phyloP scores from a whole-genome alignment of 2,797 vertebrate genomes.

The Zonotrichia albicollis region DNA sequence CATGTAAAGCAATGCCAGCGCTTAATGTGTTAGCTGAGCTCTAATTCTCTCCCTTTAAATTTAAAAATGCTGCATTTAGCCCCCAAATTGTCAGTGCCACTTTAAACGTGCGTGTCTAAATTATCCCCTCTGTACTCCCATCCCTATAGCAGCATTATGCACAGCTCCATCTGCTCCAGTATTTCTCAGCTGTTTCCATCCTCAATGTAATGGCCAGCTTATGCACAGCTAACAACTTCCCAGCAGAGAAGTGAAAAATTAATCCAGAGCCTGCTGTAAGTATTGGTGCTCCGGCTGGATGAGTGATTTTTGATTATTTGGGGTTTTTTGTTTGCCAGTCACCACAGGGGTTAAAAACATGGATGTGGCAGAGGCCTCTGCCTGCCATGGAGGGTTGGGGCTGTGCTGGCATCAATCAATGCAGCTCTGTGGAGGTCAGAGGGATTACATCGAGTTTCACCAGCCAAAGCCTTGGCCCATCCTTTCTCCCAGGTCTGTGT shows the following conservation, averaged over 20 bases:
- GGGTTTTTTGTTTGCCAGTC: not conserved
- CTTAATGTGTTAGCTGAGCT: not conserved
- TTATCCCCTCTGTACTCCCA: slow-evolving; percentile 14
- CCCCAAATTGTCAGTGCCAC: not conserved
- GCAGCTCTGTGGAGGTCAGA: slow-evolving; percentile 11
- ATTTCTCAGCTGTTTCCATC: slow-evolving; percentile 56
- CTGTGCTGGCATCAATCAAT: not conserved
- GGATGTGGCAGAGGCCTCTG: not conserved
- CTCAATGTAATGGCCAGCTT: not conserved
- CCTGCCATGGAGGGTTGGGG: slow-evolving; percentile 4
- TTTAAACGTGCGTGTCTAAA: not conserved
- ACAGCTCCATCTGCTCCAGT: slow-evolving; percentile 56
- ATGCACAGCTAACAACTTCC: slow-evolving; percentile 7
- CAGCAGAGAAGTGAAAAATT: slow-evolving; percentile 5
- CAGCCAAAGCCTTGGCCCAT: not conserved
- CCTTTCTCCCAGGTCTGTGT: not conserved
- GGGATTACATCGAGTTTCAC: not conserved
- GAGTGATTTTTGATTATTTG: not conserved
- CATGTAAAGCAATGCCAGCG: not conserved
- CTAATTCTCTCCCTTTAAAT: not conserved
- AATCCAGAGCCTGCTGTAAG: slow-evolving; percentile 16
- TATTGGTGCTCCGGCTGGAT: not conserved
- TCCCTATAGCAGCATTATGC: slow-evolving; percentile 13
- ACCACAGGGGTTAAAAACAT: not conserved
- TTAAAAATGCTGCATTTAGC: not conserved